phyloP scores from a whole-genome alignment of 2,888 invertebrate genomes.

The Eretmocerus hayati region DNA sequence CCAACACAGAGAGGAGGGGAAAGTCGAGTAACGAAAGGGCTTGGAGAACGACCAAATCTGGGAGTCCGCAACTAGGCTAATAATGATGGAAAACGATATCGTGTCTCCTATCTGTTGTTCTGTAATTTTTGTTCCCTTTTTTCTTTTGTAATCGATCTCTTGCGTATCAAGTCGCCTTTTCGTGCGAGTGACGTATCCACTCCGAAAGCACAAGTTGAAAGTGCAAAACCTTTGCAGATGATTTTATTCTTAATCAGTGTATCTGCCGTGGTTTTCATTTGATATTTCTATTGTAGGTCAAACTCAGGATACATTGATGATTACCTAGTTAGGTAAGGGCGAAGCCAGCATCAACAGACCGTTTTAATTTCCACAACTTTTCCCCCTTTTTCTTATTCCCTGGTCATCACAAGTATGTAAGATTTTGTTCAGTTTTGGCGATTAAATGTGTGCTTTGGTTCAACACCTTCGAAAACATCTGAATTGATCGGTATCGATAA shows the following conservation, averaged over 20 bases:
- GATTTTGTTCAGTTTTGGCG: not conserved
- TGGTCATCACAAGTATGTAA: not conserved
- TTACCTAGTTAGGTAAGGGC: constrained; percentile 38
- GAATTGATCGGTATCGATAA: no score
- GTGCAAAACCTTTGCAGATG: constrained; percentile 19
- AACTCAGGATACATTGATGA: constrained; percentile 39
- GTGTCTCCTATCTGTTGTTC: constrained; percentile 24
- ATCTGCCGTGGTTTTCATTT: constrained; percentile 40
- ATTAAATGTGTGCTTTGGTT: not conserved
- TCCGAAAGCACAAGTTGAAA: constrained; percentile 18
- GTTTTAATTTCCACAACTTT: constrained; percentile 5
- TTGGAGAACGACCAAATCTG: constrained; percentile 23
- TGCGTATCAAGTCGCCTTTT: constrained; percentile 24
- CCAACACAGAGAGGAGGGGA: not conserved
- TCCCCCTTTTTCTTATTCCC: not conserved
- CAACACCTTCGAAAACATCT: not conserved
- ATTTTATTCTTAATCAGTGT: constrained; percentile 38
- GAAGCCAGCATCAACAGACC: constrained; percentile 37
- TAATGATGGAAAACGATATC: constrained; percentile 21
- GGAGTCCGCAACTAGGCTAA: constrained; percentile 21
- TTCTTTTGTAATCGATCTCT: constrained; percentile 40
- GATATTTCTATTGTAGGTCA: constrained; percentile 42
- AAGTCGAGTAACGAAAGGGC: constrained; percentile 11
- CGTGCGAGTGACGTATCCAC: constrained; percentile 21
- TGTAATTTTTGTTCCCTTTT: constrained; percentile 25